Conservation (phyloP, 2,113 vertebrate genomes). For the Hoplias malabaricus region DNA sequence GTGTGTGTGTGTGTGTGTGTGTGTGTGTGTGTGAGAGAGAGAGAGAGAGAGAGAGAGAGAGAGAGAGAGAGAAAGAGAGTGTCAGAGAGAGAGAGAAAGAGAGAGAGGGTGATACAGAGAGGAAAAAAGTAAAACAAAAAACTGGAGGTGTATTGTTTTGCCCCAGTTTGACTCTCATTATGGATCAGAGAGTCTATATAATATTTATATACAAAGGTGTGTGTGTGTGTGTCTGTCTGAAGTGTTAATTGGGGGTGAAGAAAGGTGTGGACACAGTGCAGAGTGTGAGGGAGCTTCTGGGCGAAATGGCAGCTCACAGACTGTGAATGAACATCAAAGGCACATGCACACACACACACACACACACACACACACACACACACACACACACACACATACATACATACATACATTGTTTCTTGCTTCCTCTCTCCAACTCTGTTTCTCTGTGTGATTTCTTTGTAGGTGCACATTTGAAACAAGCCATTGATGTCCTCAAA, state of each 20-base stretch:
- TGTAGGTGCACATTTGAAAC: not conserved
- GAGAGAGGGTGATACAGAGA: no score
- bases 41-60: not conserved
- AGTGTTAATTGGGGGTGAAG: constrained; percentile 78
- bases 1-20: constrained; percentile 47
- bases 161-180: constrained; percentile 61
- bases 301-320: constrained; percentile 66
- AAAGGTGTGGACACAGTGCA: constrained; percentile 64
- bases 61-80: no score
- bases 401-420: constrained; percentile 3
- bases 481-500: not conserved
- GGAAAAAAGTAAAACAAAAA: no score
- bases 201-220: constrained; percentile 65
- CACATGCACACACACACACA: constrained; percentile 43
- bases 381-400: constrained; percentile 36
- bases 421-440: not conserved
- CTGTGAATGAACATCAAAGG: constrained; percentile 34
- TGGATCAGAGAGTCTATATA: constrained; percentile 63
- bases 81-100: no score
- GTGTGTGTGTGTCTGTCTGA: constrained; percentile 51
- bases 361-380: constrained; percentile 31
- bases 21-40: constrained; percentile 49
- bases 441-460: not conserved
- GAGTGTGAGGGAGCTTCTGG: constrained; percentile 55
- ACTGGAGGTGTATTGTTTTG: constrained; percentile 54